Conservation (phyloP, 2,797 vertebrate genomes). For the Euthynnus affinis region DNA sequence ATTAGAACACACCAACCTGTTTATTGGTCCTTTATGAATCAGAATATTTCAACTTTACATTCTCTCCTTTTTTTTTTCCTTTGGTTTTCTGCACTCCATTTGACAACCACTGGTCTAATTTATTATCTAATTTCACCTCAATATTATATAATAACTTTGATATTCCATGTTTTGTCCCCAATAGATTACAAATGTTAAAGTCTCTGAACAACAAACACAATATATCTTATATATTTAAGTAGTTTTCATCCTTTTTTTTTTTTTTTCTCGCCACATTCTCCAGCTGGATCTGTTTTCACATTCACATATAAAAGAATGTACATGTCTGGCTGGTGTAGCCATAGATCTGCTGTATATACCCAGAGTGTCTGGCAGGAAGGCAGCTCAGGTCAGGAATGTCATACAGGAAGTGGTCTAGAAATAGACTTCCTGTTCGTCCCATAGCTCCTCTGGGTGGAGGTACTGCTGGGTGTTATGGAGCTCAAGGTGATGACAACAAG, state of each 20-base stretch:
- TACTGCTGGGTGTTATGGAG: conserved; percentile 48
- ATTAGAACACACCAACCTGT: too few relatives aligned
- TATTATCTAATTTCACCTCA: background rate
- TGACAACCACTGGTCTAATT: too few relatives aligned
- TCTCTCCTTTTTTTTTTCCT: too few relatives aligned
- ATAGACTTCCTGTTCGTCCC: conserved; percentile 87
- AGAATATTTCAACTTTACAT: too few relatives aligned
- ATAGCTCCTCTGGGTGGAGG: conserved; percentile 72
- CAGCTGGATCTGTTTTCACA: background rate
- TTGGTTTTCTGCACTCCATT: too few relatives aligned
- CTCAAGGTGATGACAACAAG: conserved; percentile 75
- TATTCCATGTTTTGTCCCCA: background rate
- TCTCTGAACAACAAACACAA: background rate
- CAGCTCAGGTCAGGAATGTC: conserved; percentile 87
- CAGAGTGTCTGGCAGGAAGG: conserved; percentile 77
- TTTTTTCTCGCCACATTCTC: background rate
- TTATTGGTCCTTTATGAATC: too few relatives aligned
- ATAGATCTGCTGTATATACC: conserved; percentile 8
- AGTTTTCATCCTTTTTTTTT: background rate
- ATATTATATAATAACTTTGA: background rate
- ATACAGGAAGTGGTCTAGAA: conserved; percentile 87
- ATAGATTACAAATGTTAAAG: background rate
- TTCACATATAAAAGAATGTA: background rate
- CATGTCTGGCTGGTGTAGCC: background rate
- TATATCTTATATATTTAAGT: background rate